Conservation (phyloP, 2,888 invertebrate species). For the Chloroclysta siterata region DNA sequence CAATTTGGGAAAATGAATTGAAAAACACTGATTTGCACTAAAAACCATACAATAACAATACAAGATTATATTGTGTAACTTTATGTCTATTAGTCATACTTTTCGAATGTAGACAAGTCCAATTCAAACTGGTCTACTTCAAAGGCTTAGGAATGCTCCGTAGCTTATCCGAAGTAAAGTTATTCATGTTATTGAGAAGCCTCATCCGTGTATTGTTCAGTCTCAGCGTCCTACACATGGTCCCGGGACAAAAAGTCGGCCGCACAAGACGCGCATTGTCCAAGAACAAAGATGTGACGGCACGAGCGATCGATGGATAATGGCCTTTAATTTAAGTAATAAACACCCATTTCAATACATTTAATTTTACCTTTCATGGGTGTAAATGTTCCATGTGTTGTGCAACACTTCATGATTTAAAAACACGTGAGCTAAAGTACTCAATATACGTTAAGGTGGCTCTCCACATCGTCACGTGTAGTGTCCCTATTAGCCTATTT, state of each 20-base stretch:
- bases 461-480: too few relatives aligned
- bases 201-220: constrained; percentile 5
- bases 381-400: constrained; percentile 19
- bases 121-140: neutral
- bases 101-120: neutral
- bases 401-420: constrained; percentile 17
- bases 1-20: too few relatives aligned
- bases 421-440: constrained; percentile 6
- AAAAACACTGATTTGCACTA: too few relatives aligned
- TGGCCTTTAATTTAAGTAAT: constrained; percentile 61
- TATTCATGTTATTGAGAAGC: neutral
- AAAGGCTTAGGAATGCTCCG: neutral
- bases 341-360: constrained; percentile 52
- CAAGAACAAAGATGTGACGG: constrained; percentile 49
- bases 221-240: constrained; percentile 21
- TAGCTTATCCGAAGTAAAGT: too few relatives aligned
- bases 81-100: too few relatives aligned
- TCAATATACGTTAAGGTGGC: too few relatives aligned
- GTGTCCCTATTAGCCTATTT: too few relatives aligned
- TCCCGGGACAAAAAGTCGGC: constrained; percentile 39
- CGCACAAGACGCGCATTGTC: constrained; percentile 53
- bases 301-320: constrained; percentile 56
- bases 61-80: too few relatives aligned
- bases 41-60: too few relatives aligned
- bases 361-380: constrained; percentile 39